phyloP scores from a whole-genome alignment of 1,140 invertebrate genomes.

The Drosophila ficusphila region DNA sequence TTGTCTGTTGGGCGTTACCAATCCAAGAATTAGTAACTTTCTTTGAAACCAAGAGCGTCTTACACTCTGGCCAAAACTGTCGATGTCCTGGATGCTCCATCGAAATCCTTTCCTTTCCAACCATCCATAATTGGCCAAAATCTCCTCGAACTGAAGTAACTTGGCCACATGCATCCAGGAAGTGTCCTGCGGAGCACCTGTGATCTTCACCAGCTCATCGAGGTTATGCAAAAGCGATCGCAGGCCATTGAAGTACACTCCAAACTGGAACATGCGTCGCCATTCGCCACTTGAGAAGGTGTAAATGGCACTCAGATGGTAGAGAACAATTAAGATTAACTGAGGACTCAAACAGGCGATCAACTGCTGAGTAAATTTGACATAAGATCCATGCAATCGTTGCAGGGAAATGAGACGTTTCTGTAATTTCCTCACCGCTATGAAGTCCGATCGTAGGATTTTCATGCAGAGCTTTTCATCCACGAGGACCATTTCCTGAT shows the following conservation, averaged over 20 bases:
- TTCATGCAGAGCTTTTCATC: constrained; percentile 21
- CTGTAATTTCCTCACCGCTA: constrained; percentile 18
- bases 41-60: constrained; percentile 12
- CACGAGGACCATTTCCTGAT: constrained; percentile 19
- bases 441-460: constrained; percentile 27
- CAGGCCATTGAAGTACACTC: constrained; percentile 26
- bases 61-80: background rate
- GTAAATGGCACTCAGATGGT: constrained; percentile 50
- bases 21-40: constrained; percentile 32
- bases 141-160: constrained; percentile 35
- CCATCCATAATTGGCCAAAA: constrained; percentile 49
- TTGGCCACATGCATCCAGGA: constrained; percentile 40
- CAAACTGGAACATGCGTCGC: constrained; percentile 28
- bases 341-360: constrained; percentile 46
- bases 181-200: constrained; percentile 20
- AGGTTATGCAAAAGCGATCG: constrained; percentile 34
- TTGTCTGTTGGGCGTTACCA: constrained; percentile 43
- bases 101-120: constrained; percentile 9
- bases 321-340: constrained; percentile 43
- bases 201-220: constrained; percentile 18
- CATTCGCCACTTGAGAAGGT: constrained; percentile 37
- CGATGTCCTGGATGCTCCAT: constrained; percentile 6
- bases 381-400: constrained; percentile 36
- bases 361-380: constrained; percentile 32
- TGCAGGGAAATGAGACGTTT: constrained; percentile 17